phyloP scores from a whole-genome alignment of 2,888 invertebrate genomes.

The Hydraecia micacea region DNA sequence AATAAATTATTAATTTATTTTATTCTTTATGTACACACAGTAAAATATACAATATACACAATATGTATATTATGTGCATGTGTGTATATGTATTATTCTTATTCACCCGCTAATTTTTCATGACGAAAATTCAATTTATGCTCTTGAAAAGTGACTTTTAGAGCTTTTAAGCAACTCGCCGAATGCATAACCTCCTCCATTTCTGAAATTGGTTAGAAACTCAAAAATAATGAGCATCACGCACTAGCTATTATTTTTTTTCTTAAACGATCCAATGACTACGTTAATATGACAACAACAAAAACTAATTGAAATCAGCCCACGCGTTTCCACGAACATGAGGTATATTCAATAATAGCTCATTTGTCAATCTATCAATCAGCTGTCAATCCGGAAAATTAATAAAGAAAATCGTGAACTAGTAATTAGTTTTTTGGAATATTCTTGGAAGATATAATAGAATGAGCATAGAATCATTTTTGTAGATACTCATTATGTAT shows the following conservation, averaged over 20 bases:
- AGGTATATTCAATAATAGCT: constrained; percentile 22
- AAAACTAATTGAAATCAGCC: constrained; percentile 21
- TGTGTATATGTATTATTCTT: no score
- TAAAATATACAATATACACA: no score
- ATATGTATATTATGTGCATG: no score
- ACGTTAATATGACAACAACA: not conserved
- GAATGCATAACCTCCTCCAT: not conserved
- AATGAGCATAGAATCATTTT: not conserved
- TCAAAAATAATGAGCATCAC: not conserved
- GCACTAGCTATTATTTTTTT: not conserved
- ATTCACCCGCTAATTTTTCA: no score
- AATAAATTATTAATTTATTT: no score
- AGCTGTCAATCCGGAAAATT: constrained; percentile 46
- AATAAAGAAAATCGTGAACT: constrained; percentile 47
- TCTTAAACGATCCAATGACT: not conserved
- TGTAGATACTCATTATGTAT: not conserved
- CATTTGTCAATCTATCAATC: constrained; percentile 57
- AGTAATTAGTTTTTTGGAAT: constrained; percentile 46
- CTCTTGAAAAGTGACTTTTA: not conserved
- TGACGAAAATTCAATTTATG: not conserved
- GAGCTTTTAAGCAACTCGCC: not conserved
- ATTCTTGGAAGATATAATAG: constrained; percentile 5
- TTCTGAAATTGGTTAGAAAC: not conserved
- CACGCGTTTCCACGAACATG: constrained; percentile 36
- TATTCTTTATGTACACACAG: no score